Evolutionary conservation across 2,797 vertebrate species (phyloP), one percentile per base, ranked within the genome.

Genomic region (Helarctos malayanus): DNA sequence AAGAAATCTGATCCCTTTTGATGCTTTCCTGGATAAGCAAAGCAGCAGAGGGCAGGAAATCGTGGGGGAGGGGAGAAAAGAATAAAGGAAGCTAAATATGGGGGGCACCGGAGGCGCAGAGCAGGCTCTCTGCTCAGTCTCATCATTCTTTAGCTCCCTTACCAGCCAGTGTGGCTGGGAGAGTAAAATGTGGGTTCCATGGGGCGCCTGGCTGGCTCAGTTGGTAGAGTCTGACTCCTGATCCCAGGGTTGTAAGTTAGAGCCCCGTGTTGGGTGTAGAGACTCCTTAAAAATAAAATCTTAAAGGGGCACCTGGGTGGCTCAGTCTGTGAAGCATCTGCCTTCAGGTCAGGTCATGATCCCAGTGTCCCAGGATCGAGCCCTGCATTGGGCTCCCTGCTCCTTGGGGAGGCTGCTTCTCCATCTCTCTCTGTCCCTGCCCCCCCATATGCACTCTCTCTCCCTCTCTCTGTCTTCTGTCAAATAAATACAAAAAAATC

Each of bases 1-100:
- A 76, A 97, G 71, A 47, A 95, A 29, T 83, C 78, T 80, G 91
- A 97, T 29, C 79, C 45, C 63, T 69, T 61, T 45, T 81, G 63
- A 84, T 57, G 41, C 10, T 54, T 91, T 27, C 45, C 32, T 38
- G 16, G 38, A 5, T 4, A 97, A 80, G 49, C 91, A 91, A 96
- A 97, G 78, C 5, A 69, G n/a, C 68, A 82, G 97, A 84, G 82
- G 54, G 61, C 10, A 87, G 29, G 35, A 19, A 95, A 93, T 45
- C 27, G 27, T 19, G 12, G 54, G 84, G 19, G 91, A 56, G 23
- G 9, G 54, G 61, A 2, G 45, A 29, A 91, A 61, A 63, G 21
- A 94, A 87, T 11, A 38, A 41, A 81, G 23, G 47, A 61, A 76
- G 57, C 16, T 86, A 65, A 93, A 27, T 4, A 10, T 5, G 27